These are phyloP conservation scores for Rhinogobius similis DNA, from an alignment of 2,113 vertebrate genomes.

Conservation along the genomic window DNA sequence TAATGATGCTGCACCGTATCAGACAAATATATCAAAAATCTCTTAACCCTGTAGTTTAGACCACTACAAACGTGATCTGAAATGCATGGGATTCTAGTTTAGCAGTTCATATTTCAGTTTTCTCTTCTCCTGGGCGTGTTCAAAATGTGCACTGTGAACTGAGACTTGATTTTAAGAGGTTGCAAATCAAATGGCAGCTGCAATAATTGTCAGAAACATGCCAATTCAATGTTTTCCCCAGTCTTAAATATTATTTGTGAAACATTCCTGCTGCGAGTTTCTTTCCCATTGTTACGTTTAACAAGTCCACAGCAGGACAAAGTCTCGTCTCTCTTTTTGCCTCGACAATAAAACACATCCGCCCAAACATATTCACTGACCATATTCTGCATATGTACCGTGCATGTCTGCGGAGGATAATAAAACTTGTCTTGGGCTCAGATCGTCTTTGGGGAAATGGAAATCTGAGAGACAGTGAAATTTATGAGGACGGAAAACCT, in stretches of 20 bases:
- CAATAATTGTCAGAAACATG: background rate
- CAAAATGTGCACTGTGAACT: background rate
- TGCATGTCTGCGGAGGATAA: background rate
- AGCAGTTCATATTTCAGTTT: background rate
- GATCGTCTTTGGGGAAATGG: background rate
- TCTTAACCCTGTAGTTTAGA: too few species aligned
- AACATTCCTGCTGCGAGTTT: too few species aligned
- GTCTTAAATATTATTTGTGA: background rate
- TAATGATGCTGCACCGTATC: too few species aligned
- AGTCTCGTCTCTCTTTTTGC: background rate
- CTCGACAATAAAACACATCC: background rate
- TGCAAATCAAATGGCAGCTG: background rate
- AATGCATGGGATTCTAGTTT: background rate
- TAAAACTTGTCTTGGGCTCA: background rate
- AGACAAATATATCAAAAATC: too few species aligned
- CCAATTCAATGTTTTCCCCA: background rate
- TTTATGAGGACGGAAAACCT: background rate
- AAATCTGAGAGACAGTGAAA: background rate
- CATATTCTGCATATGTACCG: slow-evolving; percentile 3
- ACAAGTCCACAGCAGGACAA: background rate
- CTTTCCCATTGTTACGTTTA: background rate
- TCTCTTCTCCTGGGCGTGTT: background rate
- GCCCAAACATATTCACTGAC: background rate
- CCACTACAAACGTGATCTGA: background rate
- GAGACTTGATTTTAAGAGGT: background rate